Percentiles rank a stretch among this genome's conserved stretches.
These are phyloP conservation scores for Ailurus styani DNA, from an alignment of 2,113 vertebrate genomes.

Conservation along the genomic window DNA sequence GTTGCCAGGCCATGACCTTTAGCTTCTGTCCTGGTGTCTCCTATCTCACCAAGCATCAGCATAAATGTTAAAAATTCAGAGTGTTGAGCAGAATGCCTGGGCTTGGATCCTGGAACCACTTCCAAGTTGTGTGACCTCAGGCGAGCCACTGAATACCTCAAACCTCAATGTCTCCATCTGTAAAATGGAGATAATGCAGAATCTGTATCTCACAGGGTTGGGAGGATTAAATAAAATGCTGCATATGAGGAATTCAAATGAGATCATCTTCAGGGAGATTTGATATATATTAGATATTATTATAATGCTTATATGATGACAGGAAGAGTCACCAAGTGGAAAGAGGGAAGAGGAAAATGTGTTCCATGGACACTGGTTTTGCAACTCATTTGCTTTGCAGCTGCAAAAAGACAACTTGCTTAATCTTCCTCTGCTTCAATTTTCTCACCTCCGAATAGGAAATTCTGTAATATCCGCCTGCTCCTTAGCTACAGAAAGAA, in stretches of 20 bases:
- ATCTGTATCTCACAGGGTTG: not conserved
- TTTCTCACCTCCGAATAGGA: conserved; percentile 26
- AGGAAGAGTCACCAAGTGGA: not conserved
- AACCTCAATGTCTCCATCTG: not conserved
- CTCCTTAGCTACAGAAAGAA: conserved; percentile 16
- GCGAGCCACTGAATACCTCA: not conserved
- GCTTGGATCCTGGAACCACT: not conserved
- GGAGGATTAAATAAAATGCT: not conserved
- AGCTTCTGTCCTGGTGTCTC: not conserved
- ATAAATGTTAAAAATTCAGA: not conserved
- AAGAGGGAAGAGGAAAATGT: not conserved
- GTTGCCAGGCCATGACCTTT: not conserved
- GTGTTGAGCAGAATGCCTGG: not conserved
- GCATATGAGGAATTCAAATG: not conserved
- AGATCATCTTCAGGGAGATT: not conserved
- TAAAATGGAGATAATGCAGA: not conserved
- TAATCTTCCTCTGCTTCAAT: conserved; percentile 25
- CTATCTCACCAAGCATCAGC: not conserved
- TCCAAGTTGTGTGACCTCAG: not conserved
- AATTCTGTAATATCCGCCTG: conserved; percentile 52
- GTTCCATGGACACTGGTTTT: not conserved
- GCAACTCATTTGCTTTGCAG: conserved; percentile 10
- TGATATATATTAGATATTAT: not conserved
- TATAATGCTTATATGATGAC: not conserved
- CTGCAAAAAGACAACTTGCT: conserved; percentile 38